phyloP scores from a whole-genome alignment of 2,888 invertebrate genomes.

The Campopleginae sp. region DNA sequence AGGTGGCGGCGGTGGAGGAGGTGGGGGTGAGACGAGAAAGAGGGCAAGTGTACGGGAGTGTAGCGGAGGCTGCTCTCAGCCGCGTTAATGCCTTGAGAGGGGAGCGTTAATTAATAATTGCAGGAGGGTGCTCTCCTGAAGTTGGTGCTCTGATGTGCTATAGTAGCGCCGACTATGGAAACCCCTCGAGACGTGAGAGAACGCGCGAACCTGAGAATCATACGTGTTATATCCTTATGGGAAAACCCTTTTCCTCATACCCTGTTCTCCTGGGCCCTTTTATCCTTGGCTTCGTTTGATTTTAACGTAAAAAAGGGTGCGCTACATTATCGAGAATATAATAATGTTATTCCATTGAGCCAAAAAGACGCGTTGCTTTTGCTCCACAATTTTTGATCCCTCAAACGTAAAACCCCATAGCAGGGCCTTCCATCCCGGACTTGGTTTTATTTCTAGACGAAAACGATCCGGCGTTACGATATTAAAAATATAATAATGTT shows the following conservation, averaged over 20 bases:
- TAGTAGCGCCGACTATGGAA: constrained; percentile 52
- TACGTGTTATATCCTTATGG: constrained; percentile 68
- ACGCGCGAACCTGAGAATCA: constrained; percentile 69
- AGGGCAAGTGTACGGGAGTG: constrained; percentile 66
- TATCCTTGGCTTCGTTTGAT: constrained; percentile 36
- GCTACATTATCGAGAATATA: constrained; percentile 16
- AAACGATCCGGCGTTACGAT: background rate
- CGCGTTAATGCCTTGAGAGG: constrained; percentile 83
- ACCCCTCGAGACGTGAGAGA: constrained; percentile 65
- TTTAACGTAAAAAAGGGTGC: constrained; percentile 24
- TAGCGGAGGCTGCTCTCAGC: constrained; percentile 71
- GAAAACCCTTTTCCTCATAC: constrained; percentile 35
- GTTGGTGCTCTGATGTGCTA: constrained; percentile 54
- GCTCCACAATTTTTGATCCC: background rate
- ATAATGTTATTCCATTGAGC: background rate
- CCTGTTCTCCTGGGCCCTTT: constrained; percentile 40
- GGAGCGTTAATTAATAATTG: constrained; percentile 84
- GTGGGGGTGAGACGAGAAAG: constrained; percentile 64
- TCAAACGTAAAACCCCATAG: background rate
- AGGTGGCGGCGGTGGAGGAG: constrained; percentile 53
- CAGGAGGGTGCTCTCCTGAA: constrained; percentile 77
- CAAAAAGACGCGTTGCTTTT: constrained; percentile 1
- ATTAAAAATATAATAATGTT: background rate
- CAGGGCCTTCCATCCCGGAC: background rate
- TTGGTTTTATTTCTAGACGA: background rate